Conservation (phyloP, 2,888 invertebrate genomes). For the Cantharis lateralis region DNA sequence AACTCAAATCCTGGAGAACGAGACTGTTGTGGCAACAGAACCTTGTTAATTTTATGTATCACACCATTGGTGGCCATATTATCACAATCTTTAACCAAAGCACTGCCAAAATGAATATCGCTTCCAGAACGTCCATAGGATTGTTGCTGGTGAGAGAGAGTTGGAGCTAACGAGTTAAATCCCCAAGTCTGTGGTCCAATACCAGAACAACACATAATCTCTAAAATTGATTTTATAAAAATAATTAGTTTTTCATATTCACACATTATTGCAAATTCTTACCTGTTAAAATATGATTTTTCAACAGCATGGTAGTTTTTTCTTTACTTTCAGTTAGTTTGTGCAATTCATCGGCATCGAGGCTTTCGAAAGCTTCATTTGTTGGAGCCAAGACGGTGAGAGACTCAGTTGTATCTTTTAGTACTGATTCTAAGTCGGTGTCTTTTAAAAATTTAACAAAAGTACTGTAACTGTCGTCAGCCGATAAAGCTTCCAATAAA, state of each 20-base stretch:
- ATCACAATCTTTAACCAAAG: constrained; percentile 56
- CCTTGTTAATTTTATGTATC: constrained; percentile 61
- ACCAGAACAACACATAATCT: constrained; percentile 54
- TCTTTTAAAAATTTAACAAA: constrained; percentile 55
- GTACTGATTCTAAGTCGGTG: constrained; percentile 58
- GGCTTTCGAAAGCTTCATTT: constrained; percentile 60
- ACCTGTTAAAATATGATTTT: constrained; percentile 62
- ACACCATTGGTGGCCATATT: constrained; percentile 63
- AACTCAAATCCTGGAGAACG: constrained; percentile 44
- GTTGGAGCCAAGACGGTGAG: constrained; percentile 65
- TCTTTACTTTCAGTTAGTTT: constrained; percentile 57
- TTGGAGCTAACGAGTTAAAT: constrained; percentile 51
- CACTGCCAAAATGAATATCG: constrained; percentile 49
- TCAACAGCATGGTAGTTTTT: constrained; percentile 57
- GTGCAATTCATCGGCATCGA: constrained; percentile 57
- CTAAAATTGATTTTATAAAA: constrained; percentile 37
- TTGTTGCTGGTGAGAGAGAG: constrained; percentile 48
- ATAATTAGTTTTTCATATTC: no score
- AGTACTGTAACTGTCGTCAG: constrained; percentile 55
- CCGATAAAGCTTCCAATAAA: constrained; percentile 58
- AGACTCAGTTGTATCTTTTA: constrained; percentile 55
- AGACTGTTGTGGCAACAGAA: constrained; percentile 55
- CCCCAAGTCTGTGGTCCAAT: constrained; percentile 53
- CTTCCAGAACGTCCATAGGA: constrained; percentile 48
- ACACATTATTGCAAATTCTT: constrained; percentile 13